Base-by-base conservation (phyloP, 2,113 vertebrate species). In the Chamaea fasciata region DNA sequence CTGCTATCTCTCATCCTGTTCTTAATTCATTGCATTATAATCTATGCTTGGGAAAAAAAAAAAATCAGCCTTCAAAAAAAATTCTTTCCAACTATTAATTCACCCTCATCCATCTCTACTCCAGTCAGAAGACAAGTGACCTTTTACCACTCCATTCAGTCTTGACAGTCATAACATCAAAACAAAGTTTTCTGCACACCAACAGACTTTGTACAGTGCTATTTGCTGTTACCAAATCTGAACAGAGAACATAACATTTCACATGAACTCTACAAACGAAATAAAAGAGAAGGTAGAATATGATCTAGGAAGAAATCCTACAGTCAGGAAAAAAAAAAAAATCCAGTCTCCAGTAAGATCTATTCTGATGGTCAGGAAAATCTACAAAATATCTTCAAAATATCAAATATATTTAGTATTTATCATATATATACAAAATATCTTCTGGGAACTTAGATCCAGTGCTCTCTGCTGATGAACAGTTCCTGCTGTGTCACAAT, bases 201-300 rank as follows among this genome's bases (percentile, higher is more conserved):
- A 39, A 7, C 6, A 47, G 67, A 33, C 23, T 47, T 60, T 0
- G 0, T 33, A 6, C 16, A 52, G 30, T 11, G 75, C 6, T 47
- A 9, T 62, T 15, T 52, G 21, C 33, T 73, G 35, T 44, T 35
- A 37, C 39, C 63, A 75, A 85, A 64, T 0, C 23, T 33, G 59
- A 85, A 39, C 5, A 60, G 23, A 67, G 28, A 7, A 24, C 11
- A 4, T 2, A 64, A 22, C 7, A 44, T 56, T 73, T 79, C 67
- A 60, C 26, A n/a, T 42, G 37, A 83, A 35, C 13, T 39, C 31
- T 5, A 21, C 3, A 79, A 52, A 47, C 19, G 15, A 90, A 94
- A 76, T 31, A 35, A 39, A 74, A 73, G 28, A 39, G 16, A 47
- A 67, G 53, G 67, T 1, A 35, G 4, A 74, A 64, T 10, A 35